These are phyloP conservation scores for Lucilia cuprina DNA, from an alignment of 1,140 invertebrate species.

Conservation along the genomic window DNA sequence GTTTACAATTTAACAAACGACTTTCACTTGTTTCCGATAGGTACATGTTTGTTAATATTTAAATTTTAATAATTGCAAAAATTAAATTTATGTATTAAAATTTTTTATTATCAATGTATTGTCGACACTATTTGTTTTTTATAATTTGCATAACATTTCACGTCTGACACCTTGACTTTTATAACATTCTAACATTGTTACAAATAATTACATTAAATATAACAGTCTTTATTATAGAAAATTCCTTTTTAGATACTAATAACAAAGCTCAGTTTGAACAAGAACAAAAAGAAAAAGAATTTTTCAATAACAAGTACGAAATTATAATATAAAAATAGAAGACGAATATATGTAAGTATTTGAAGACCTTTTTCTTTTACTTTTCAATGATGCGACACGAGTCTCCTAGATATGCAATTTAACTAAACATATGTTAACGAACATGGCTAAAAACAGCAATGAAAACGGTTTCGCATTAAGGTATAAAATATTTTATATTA, in stretches of 20 bases:
- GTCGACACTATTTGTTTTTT: too few species aligned
- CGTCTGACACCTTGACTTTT: slow-evolving; percentile 3
- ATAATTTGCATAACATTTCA: not conserved
- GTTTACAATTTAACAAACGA: too few species aligned
- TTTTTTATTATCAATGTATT: too few species aligned
- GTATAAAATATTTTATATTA: not conserved
- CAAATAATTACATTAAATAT: slow-evolving; percentile 16
- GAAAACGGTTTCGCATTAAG: not conserved
- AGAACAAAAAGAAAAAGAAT: not conserved
- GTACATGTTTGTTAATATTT: not conserved
- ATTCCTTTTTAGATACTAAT: not conserved
- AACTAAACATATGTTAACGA: slow-evolving; percentile 2
- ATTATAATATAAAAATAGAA: not conserved
- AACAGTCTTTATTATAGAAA: not conserved
- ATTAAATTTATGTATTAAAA: too few species aligned
- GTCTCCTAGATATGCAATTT: not conserved
- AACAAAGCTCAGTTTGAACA: not conserved
- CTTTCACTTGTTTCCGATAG: too few species aligned
- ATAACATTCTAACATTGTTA: not conserved
- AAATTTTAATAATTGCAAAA: too few species aligned
- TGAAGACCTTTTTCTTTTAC: not conserved
- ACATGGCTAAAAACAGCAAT: not conserved
- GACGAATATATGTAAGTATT: not conserved
- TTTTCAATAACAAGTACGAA: not conserved
- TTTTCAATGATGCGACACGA: not conserved